These are phyloP conservation scores for Meda fulgida DNA, from an alignment of 2,797 vertebrate genomes.

Conservation along the genomic window DNA sequence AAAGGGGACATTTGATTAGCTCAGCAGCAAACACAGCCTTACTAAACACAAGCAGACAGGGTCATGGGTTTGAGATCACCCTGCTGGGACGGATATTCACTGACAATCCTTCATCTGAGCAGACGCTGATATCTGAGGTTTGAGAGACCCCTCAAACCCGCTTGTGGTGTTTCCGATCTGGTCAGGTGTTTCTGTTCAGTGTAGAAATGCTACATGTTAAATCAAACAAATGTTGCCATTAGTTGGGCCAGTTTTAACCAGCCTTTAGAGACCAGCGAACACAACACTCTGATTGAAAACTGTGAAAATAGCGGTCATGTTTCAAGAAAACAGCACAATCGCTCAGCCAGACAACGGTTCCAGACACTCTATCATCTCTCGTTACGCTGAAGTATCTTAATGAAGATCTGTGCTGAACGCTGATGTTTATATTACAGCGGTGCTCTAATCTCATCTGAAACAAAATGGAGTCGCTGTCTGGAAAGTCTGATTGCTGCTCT, in stretches of 20 bases:
- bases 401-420: conserved; percentile 24
- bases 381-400: conserved; percentile 2
- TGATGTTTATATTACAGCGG: conserved; percentile 14
- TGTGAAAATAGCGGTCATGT: background rate
- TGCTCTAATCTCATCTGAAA: conserved; percentile 15
- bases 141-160: background rate
- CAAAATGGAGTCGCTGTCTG: conserved; percentile 56
- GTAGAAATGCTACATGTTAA: background rate
- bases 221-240: background rate
- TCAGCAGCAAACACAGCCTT: conserved; percentile 25
- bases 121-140: background rate
- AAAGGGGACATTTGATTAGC: conserved; percentile 46
- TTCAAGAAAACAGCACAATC: background rate
- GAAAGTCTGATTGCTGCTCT: conserved; percentile 65
- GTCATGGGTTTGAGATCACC: background rate
- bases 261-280: background rate
- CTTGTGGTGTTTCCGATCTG: background rate
- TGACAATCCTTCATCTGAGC: background rate
- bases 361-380: background rate
- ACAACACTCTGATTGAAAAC: background rate
- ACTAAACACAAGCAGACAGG: background rate
- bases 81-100: background rate
- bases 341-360: background rate
- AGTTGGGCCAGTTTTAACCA: no score
- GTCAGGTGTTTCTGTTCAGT: background rate